Evolutionary conservation across 2,888 invertebrate species (phyloP).

Genomic region (Stenolophus ochropezus): DNA sequence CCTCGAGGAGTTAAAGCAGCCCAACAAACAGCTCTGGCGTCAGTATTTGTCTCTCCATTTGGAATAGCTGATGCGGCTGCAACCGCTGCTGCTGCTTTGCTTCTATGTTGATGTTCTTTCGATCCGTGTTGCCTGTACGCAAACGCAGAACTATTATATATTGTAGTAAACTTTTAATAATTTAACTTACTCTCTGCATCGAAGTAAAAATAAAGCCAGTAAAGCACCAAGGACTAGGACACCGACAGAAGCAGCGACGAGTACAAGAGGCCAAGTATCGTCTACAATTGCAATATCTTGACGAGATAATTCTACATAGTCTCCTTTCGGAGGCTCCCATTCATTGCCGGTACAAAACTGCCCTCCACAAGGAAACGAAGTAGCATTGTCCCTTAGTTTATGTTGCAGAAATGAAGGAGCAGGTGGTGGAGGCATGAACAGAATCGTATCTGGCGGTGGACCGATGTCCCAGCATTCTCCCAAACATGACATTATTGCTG

Average conservation of each 20-base stretch:
- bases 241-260: conserved; percentile 87
- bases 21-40: conserved; percentile 77
- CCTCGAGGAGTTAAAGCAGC: conserved; percentile 87
- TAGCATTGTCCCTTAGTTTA: conserved; percentile 75
- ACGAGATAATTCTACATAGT: conserved; percentile 87
- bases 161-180: conserved; percentile 26
- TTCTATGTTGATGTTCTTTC: conserved; percentile 71
- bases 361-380: conserved; percentile 72
- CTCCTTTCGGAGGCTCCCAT: conserved; percentile 74
- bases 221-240: conserved; percentile 87
- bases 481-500: conserved; percentile 75
- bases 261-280: conserved; percentile 88
- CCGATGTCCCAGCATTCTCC: conserved; percentile 79
- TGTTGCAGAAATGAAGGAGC: conserved; percentile 84
- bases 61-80: conserved; percentile 73
- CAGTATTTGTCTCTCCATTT: conserved; percentile 80
- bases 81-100: conserved; percentile 66
- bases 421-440: conserved; percentile 90
- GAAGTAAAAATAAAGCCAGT: conserved; percentile 85
- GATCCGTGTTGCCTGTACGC: conserved; percentile 67
- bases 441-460: conserved; percentile 88
- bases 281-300: conserved; percentile 80
- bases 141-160: conserved; percentile 37
- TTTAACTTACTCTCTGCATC: conserved; percentile 85
- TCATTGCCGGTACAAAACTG: conserved; percentile 68